Percentiles rank a stretch among this genome's conserved stretches.
These are phyloP conservation scores for Hofmannophila pseudospretella DNA, from an alignment of 2,888 invertebrate genomes.

Conservation along the genomic window DNA sequence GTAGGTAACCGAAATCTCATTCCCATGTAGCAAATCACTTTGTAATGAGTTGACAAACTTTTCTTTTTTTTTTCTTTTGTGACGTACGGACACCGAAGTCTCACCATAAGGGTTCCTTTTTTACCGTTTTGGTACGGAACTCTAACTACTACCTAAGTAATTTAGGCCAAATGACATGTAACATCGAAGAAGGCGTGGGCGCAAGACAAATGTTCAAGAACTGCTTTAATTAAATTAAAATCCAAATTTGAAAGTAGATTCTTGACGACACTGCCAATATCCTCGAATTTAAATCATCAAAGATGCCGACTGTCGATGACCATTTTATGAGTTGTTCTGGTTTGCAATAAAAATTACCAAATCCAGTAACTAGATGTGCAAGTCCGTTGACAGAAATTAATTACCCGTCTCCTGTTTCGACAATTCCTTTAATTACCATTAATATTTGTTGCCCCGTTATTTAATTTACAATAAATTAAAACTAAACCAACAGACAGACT, in stretches of 20 bases:
- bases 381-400: slow-evolving; percentile 13
- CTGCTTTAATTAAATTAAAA: slow-evolving; percentile 27
- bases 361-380: slow-evolving; percentile 8
- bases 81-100: too few species aligned
- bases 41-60: too few species aligned
- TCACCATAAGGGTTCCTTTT: too few species aligned
- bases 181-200: slow-evolving; percentile 26
- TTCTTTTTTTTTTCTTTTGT: too few species aligned
- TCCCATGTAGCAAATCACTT: too few species aligned
- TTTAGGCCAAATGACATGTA: slow-evolving; percentile 1
- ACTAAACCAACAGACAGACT: too few species aligned
- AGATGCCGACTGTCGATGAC: slow-evolving; percentile 11
- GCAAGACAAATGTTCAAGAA: slow-evolving; percentile 28
- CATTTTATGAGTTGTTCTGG: slow-evolving; percentile 7
- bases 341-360: slow-evolving; percentile 10
- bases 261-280: slow-evolving; percentile 11
- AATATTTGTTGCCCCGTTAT: not conserved
- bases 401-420: slow-evolving; percentile 3
- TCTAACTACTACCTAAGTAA: too few species aligned
- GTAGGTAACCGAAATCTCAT: too few species aligned
- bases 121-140: too few species aligned
- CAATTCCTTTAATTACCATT: not conserved
- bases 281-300: slow-evolving; percentile 12
- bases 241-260: slow-evolving; percentile 18
- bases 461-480: not conserved